Base-by-base conservation (phyloP, 2,888 invertebrate species). In the Dasysyrphus albostriatus region DNA sequence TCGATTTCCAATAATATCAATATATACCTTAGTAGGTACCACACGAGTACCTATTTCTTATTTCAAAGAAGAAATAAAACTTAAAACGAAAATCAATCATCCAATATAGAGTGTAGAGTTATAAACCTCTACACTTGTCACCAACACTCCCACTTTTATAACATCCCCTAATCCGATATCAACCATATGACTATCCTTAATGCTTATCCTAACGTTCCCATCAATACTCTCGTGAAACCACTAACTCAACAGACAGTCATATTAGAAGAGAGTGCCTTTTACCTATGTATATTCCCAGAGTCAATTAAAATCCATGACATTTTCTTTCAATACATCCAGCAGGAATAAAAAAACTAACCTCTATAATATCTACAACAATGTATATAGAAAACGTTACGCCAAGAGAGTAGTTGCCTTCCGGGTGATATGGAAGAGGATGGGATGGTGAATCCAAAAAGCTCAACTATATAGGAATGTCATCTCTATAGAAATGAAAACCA, bases 271-370 rank as follows among this genome's bases (percentile, higher is more conserved):
- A 51, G 32, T 32, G 24, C 29, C 47, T 78, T 65, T 59, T 73
- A 83, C 59, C 73, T 83, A 73, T 24, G 12, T 14, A 51, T 24
- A 42, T 73, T 83, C 72, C 59, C 73, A 59, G 59, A 83, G 73
- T 83, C 83, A 83, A 83, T 83, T 83, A 83, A 83, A 73, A 73
- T 7, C 67, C 54, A 39, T 44, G 72, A 72, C 65, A 67, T 67
- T 42, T 65, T n/a, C 14, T 37, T 67, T 44, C 73, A 65, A 65
- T 65, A 59, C 42, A 12, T 3, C 10, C 42, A 12, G 10, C 10
- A 63, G 8, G 32, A 16, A n/a, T n/a, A n/a, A 49, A 42, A 70
- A 56, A 10, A 70, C 24, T 51, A 65, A 51, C n/a, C 78, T 78
- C 51, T 16, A 56, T 24, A 12, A n/a, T 61, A n/a, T n/a, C n/a